Percentiles rank a stretch among this genome's conserved stretches.
These are phyloP conservation scores for Phylloscopus whistleri DNA, from an alignment of 2,113 vertebrate genomes.

Conservation along the genomic window DNA sequence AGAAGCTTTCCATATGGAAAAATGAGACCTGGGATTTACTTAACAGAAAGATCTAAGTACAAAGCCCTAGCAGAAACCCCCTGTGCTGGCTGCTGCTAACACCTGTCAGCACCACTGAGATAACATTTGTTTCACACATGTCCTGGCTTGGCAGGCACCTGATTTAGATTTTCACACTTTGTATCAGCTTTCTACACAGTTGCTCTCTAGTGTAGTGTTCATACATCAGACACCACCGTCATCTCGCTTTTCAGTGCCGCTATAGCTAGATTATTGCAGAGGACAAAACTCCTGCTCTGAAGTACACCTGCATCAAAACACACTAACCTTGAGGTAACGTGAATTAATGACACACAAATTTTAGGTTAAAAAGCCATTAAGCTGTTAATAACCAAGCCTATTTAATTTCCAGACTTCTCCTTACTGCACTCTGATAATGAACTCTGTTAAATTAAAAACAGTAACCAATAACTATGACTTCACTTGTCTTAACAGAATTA, in stretches of 20 bases:
- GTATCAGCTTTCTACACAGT: not conserved
- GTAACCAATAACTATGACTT: not conserved
- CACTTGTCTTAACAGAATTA: not conserved
- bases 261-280: not conserved
- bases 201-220: not conserved
- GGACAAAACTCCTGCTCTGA: not conserved
- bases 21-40: not conserved
- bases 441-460: not conserved
- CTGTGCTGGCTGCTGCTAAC: not conserved
- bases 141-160: conserved; percentile 28
- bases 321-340: not conserved
- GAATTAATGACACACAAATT: not conserved
- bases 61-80: not conserved
- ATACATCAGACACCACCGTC: not conserved
- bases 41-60: not conserved
- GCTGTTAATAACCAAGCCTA: not conserved
- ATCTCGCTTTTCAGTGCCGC: not conserved
- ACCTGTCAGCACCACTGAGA: conserved; percentile 11
- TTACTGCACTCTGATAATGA: not conserved
- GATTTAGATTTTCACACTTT: conserved; percentile 52
- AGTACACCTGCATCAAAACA: not conserved
- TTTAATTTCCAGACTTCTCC: not conserved
- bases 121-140: conserved; percentile 40
- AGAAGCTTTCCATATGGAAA: not conserved
- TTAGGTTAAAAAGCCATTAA: not conserved